A percentile compares a stretch with the other conserved stretches of the same genome.
Evolutionary conservation across 2,113 vertebrate genomes (phyloP).

Genomic region (Takifugu flavidus): DNA sequence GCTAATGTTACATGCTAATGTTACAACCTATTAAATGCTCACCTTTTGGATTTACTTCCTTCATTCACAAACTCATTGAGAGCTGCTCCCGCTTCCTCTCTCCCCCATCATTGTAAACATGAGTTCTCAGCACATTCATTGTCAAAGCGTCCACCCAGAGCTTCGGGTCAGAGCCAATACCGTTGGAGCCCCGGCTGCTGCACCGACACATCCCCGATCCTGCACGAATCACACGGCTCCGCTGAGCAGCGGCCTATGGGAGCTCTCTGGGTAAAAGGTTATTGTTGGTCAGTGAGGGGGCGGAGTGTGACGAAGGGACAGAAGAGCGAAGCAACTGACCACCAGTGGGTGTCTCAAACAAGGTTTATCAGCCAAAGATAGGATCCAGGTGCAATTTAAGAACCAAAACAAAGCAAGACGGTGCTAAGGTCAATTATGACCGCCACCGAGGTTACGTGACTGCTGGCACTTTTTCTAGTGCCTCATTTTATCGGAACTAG

Average conservation of each 20-base stretch:
- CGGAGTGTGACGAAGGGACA: slow-evolving; percentile 6
- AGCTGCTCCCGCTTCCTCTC: slow-evolving; percentile 31
- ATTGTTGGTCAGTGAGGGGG: slow-evolving; percentile 27
- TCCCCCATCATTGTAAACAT: slow-evolving; percentile 64
- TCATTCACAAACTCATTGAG: slow-evolving; percentile 36
- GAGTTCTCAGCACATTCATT: slow-evolving; percentile 56
- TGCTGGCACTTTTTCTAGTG: too few species aligned
- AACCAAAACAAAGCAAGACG: slow-evolving; percentile 20
- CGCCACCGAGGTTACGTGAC: too few species aligned
- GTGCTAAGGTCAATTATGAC: too few species aligned
- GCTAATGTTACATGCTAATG: background rate
- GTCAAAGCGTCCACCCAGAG: slow-evolving; percentile 57
- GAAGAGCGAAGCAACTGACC: background rate
- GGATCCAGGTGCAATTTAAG: background rate
- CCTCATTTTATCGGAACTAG: too few species aligned
- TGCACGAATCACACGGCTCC: slow-evolving; percentile 52
- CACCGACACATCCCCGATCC: slow-evolving; percentile 27
- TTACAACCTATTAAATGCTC: background rate
- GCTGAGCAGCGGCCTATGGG: slow-evolving; percentile 38
- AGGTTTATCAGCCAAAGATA: slow-evolving; percentile 5
- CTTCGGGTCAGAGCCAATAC: slow-evolving; percentile 57
- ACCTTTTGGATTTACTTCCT: background rate
- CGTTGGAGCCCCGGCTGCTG: slow-evolving; percentile 12
- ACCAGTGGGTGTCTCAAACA: background rate
- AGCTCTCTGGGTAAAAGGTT: slow-evolving; percentile 73